phyloP scores from a whole-genome alignment of 2,113 vertebrate genomes.

The Panurus biarmicus region DNA sequence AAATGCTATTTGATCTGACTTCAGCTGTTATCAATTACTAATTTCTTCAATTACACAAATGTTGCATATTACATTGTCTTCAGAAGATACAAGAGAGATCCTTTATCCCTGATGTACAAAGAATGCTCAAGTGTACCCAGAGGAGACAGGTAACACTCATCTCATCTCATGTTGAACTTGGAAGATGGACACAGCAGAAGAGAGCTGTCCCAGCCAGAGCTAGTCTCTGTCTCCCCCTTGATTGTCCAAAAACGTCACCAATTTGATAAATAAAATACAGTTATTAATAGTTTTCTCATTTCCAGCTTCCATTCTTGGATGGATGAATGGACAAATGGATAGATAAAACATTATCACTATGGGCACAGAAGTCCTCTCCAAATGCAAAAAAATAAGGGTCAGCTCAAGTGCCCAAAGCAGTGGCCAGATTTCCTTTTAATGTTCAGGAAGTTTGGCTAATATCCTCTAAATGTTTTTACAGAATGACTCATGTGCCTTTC shows the following conservation, averaged over 20 bases:
- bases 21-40: slow-evolving; percentile 51
- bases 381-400: rapidly evolving
- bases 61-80: background rate
- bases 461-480: background rate
- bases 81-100: background rate
- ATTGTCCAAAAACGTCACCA: background rate
- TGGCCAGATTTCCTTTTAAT: background rate
- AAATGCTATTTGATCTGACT: slow-evolving; percentile 46
- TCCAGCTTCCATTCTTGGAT: background rate
- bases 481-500: background rate
- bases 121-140: background rate
- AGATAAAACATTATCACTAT: background rate
- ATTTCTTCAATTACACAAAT: slow-evolving; percentile 21
- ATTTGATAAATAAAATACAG: background rate
- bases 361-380: background rate
- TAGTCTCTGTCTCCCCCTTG: background rate
- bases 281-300: background rate
- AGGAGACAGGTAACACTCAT: background rate
- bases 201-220: background rate
- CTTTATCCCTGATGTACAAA: background rate
- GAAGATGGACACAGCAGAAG: background rate
- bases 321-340: background rate
- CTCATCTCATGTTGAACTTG: background rate
- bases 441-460: background rate
- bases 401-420: background rate